A percentile compares a stretch with the other conserved stretches of the same genome.
phyloP scores from a whole-genome alignment of 2,797 vertebrate genomes.

The Carduelis carduelis region DNA sequence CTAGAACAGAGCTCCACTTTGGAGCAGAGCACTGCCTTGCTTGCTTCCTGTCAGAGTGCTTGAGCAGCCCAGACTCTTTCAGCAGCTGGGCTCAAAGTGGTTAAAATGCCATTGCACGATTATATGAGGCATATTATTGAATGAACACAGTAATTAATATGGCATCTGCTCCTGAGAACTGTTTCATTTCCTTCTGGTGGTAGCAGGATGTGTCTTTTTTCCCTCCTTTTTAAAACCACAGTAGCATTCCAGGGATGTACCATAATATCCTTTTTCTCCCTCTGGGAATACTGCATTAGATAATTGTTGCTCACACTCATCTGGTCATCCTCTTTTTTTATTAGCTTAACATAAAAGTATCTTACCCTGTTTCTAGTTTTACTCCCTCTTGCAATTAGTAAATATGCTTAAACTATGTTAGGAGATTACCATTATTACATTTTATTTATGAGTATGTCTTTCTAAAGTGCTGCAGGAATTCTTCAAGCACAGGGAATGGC shows the following conservation, averaged over 20 bases:
- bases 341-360: background rate
- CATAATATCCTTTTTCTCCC: constrained; percentile 53
- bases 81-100: background rate
- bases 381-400: background rate
- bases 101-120: background rate
- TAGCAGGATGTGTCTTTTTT: background rate
- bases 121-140: background rate
- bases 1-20: background rate
- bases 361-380: background rate
- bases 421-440: background rate
- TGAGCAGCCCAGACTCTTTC: background rate
- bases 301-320: background rate
- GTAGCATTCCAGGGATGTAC: constrained; percentile 41
- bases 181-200: constrained; percentile 40
- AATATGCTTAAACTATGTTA: background rate
- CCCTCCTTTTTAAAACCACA: background rate
- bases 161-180: background rate
- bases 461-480: constrained; percentile 2
- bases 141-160: background rate
- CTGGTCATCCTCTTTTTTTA: background rate
- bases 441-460: constrained; percentile 3
- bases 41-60: background rate
- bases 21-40: background rate
- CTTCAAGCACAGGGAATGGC: background rate
- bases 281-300: constrained; percentile 31